Evolutionary conservation across 1,140 invertebrate genomes (phyloP).

Genomic region (Helicoverpa armigera): DNA sequence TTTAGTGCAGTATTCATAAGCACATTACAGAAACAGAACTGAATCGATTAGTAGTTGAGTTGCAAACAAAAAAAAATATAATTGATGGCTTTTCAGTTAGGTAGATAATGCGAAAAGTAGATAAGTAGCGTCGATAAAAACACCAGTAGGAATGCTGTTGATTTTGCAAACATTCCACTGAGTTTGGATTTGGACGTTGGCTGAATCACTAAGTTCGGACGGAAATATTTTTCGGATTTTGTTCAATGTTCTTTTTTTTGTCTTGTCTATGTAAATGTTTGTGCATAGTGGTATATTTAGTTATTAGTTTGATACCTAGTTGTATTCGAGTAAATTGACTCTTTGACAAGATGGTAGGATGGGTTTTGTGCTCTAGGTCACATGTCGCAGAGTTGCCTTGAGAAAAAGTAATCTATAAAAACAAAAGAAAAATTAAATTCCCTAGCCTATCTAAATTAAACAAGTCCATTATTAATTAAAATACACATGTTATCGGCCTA

Average conservation of each 20-base stretch:
- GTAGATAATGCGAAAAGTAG: constrained; percentile 20
- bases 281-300: too few relatives aligned
- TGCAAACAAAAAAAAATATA: constrained; percentile 16
- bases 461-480: constrained; percentile 1
- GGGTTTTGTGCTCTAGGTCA: too few relatives aligned
- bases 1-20: constrained; percentile 32
- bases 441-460: too few relatives aligned
- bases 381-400: too few relatives aligned
- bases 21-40: constrained; percentile 24
- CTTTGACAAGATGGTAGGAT: too few relatives aligned
- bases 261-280: neutral
- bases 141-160: constrained; percentile 2
- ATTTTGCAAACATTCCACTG: constrained; percentile 26
- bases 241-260: neutral
- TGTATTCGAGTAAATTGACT: too few relatives aligned
- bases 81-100: constrained; percentile 23
- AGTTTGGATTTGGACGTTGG: constrained; percentile 5
- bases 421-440: too few relatives aligned
- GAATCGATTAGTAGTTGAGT: constrained; percentile 27
- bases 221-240: neutral
- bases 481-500: neutral
- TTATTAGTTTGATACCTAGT: too few relatives aligned
- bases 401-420: too few relatives aligned
- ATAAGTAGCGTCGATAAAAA: constrained; percentile 23
- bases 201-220: constrained; percentile 19